phyloP scores from a whole-genome alignment of 2,888 invertebrate species.

The Villa cingulata region DNA sequence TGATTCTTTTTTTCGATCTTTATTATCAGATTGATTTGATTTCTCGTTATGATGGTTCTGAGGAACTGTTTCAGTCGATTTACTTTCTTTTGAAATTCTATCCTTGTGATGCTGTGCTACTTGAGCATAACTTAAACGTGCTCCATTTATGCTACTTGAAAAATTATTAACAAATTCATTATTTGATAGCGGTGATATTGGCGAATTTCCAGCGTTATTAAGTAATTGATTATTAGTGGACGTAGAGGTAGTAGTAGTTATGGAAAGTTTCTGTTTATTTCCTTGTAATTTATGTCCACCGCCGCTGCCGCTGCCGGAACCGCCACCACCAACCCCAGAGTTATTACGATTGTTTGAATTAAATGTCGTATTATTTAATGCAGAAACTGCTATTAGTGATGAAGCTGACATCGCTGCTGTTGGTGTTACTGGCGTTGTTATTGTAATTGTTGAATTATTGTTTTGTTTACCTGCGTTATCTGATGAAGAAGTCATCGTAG shows the following conservation, averaged over 20 bases:
- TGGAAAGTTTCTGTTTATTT: conserved; percentile 10
- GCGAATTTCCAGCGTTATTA: conserved; percentile 18
- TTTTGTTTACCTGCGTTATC: conserved; percentile 12
- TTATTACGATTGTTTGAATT: not conserved
- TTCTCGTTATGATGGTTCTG: conserved; percentile 11
- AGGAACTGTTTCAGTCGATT: conserved; percentile 6
- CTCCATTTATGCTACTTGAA: conserved; percentile 18
- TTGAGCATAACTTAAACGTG: conserved; percentile 48
- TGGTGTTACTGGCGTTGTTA: too few relatives aligned
- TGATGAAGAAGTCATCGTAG: conserved; percentile 41
- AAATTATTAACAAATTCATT: conserved; percentile 3
- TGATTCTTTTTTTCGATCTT: conserved; percentile 15
- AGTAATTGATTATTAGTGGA: conserved; percentile 3
- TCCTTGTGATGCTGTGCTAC: conserved; percentile 51
- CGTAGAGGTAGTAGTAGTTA: conserved; percentile 7
- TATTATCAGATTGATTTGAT: conserved; percentile 7
- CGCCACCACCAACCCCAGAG: too few relatives aligned
- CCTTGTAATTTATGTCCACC: not conserved
- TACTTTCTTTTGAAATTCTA: conserved; percentile 23
- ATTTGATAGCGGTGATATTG: conserved; percentile 6
- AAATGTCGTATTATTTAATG: conserved; percentile 3
- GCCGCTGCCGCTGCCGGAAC: too few relatives aligned
- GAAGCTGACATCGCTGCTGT: not conserved
- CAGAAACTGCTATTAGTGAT: not conserved
- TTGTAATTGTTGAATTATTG: too few relatives aligned